A percentile compares a stretch with the other conserved stretches of the same genome.
Evolutionary conservation across 2,888 invertebrate species (phyloP).

Genomic region (Xanthia togata): DNA sequence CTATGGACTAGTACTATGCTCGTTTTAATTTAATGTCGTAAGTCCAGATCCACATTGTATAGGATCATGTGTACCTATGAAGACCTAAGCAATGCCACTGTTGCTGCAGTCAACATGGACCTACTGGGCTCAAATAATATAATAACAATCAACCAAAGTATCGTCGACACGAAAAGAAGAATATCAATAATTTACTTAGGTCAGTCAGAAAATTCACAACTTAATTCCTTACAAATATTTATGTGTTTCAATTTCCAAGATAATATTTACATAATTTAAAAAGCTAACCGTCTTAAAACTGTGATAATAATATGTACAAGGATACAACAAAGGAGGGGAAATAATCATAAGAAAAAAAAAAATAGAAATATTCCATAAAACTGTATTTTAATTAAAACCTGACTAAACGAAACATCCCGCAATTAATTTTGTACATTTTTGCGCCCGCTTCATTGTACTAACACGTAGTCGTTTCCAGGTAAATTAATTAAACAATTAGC

Average conservation of each 20-base stretch:
- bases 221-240: not conserved
- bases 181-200: not conserved
- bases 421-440: conserved; percentile 3
- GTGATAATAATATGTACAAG: no score
- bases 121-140: not conserved
- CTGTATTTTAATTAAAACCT: not conserved
- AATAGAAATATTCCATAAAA: not conserved
- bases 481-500: conserved; percentile 46
- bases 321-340: no score
- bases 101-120: not conserved
- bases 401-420: not conserved
- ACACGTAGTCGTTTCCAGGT: conserved; percentile 19
- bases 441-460: conserved; percentile 25
- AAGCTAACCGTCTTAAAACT: no score
- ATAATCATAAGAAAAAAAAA: no score
- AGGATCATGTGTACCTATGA: not conserved
- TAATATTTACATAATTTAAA: no score
- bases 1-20: no score
- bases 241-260: no score
- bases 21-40: no score
- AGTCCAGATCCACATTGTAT: no score
- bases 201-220: not conserved
- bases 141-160: not conserved
- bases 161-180: not conserved
- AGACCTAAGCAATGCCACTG: not conserved